Conservation (phyloP, 2,888 invertebrate species). For the Meteorus cinctellus region DNA sequence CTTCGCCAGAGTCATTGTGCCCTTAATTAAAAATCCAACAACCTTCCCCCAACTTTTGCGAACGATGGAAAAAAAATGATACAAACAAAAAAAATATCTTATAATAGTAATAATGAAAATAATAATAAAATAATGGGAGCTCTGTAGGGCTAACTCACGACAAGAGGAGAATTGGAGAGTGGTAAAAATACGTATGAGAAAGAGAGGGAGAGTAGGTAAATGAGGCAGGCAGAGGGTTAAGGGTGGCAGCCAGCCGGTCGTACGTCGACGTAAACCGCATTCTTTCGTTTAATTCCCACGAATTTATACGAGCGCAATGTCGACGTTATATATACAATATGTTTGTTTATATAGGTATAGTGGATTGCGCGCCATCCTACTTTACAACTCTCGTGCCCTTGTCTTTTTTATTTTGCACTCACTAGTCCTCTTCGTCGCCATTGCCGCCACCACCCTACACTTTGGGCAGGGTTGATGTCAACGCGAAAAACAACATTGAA, state of each 20-base stretch:
- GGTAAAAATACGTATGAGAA: background rate
- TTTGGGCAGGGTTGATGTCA: conserved; percentile 24
- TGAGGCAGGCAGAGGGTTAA: conserved; percentile 55
- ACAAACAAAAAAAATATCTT: conserved; percentile 32
- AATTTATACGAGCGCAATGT: conserved; percentile 70
- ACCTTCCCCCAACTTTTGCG: conserved; percentile 48
- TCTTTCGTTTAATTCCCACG: conserved; percentile 74
- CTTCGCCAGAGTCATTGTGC: conserved; percentile 70
- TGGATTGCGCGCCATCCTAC: background rate
- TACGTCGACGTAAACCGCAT: conserved; percentile 72
- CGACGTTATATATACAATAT: conserved; percentile 60
- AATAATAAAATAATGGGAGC: background rate
- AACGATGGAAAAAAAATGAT: background rate
- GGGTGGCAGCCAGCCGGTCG: conserved; percentile 64
- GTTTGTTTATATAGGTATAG: background rate
- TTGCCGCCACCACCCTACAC: background rate
- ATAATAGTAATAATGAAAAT: conserved; percentile 8
- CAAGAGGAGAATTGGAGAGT: conserved; percentile 29
- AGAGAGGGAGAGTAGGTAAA: conserved; percentile 32
- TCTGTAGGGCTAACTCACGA: conserved; percentile 34
- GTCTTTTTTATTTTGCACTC: conserved; percentile 12
- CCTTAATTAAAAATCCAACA: conserved; percentile 74
- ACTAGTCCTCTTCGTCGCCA: conserved; percentile 38
- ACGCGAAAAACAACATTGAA: conserved; percentile 52
- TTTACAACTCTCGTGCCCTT: background rate